Percentiles rank a stretch among this genome's conserved stretches.
phyloP scores from a whole-genome alignment of 2,797 vertebrate genomes.

The Karalla daura region DNA sequence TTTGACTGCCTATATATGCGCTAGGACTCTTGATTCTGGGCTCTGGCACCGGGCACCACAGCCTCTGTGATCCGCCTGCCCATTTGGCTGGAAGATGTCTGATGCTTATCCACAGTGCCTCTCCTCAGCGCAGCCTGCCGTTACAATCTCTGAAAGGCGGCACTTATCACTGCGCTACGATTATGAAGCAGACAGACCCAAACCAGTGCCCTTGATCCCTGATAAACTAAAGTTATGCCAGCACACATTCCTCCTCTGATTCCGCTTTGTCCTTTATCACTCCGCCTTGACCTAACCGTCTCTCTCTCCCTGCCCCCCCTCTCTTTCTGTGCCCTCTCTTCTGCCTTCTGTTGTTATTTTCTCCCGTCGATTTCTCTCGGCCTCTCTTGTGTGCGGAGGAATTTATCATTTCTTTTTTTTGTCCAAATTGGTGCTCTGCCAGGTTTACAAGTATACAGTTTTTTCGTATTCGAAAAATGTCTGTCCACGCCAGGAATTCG shows the following conservation, averaged over 20 bases:
- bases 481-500: slow-evolving; percentile 10
- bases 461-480: slow-evolving; percentile 11
- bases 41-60: slow-evolving; percentile 44
- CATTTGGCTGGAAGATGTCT: slow-evolving; percentile 51
- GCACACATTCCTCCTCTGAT: slow-evolving; percentile 51
- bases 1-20: slow-evolving; percentile 49
- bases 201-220: slow-evolving; percentile 61
- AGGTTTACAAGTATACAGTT: slow-evolving; percentile 1
- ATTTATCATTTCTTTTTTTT: slow-evolving; percentile 17
- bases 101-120: slow-evolving; percentile 51
- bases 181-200: slow-evolving; percentile 61
- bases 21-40: slow-evolving; percentile 54
- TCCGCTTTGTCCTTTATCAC: slow-evolving; percentile 58
- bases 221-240: slow-evolving; percentile 61
- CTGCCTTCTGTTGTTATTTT: slow-evolving; percentile 29
- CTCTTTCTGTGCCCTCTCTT: slow-evolving; percentile 22
- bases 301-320: slow-evolving; percentile 20
- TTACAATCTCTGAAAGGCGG: slow-evolving; percentile 42
- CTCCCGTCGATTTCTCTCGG: slow-evolving; percentile 1
- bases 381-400: slow-evolving; percentile 12
- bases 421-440: slow-evolving; percentile 1
- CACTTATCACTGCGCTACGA: slow-evolving; percentile 57
- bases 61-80: slow-evolving; percentile 50
- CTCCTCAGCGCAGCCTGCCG: slow-evolving; percentile 41
- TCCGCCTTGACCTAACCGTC: slow-evolving; percentile 15